A percentile compares a stretch with the other conserved stretches of the same genome.
phyloP scores from a whole-genome alignment of 2,888 invertebrate species.

The Aethes cnicana region DNA sequence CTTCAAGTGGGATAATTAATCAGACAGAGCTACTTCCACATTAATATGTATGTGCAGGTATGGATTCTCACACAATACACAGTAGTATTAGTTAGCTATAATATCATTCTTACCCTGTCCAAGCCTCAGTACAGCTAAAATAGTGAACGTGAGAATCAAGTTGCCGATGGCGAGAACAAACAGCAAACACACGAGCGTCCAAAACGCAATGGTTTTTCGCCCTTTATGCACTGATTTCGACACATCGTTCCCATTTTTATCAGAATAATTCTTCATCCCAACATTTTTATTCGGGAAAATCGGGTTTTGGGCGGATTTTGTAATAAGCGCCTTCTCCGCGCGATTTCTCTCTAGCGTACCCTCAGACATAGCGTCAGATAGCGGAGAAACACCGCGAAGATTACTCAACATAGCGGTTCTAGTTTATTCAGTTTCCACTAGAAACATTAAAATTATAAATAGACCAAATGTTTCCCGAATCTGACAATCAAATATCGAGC shows the following conservation, averaged over 20 bases:
- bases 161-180: slow-evolving; percentile 90
- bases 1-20: no score
- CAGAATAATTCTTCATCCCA: slow-evolving; percentile 64
- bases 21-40: no score
- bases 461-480: slow-evolving; percentile 45
- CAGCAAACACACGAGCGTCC: slow-evolving; percentile 88
- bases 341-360: slow-evolving; percentile 65
- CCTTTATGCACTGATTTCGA: slow-evolving; percentile 66
- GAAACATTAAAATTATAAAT: slow-evolving; percentile 57
- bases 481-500: slow-evolving; percentile 72
- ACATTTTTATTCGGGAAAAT: slow-evolving; percentile 51
- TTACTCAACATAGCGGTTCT: slow-evolving; percentile 53
- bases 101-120: slow-evolving; percentile 81
- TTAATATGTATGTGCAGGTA: no score
- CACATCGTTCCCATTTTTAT: slow-evolving; percentile 75
- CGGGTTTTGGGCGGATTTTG: slow-evolving; percentile 61
- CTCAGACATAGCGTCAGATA: slow-evolving; percentile 72
- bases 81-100: background rate
- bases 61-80: no score
- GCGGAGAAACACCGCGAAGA: slow-evolving; percentile 65
- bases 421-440: slow-evolving; percentile 14
- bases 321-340: slow-evolving; percentile 68
- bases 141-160: slow-evolving; percentile 89
- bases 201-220: slow-evolving; percentile 87
- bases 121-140: slow-evolving; percentile 89